Conservation (phyloP, 2,113 vertebrate species). For the Taxidea taxus region DNA sequence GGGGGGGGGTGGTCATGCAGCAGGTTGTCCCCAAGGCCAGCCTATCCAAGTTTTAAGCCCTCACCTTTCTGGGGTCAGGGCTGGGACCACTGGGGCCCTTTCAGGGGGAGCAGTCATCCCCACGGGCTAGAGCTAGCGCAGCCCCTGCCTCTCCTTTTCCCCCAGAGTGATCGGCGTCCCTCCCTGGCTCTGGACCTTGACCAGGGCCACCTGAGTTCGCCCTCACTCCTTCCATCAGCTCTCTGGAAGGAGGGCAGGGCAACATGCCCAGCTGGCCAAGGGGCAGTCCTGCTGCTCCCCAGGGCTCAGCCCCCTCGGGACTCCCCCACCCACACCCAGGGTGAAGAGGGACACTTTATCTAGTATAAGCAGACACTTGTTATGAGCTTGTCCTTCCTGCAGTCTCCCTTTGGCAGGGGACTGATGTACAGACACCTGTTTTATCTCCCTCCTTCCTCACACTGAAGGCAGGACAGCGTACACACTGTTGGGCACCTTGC, state of each 20-base stretch:
- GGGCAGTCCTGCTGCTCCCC: background rate
- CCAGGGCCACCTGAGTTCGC: background rate
- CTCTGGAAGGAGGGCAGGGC: background rate
- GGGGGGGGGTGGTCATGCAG: background rate
- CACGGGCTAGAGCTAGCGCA: background rate
- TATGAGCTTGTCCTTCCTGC: background rate
- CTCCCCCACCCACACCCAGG: background rate
- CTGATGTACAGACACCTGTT: background rate
- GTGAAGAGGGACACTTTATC: background rate
- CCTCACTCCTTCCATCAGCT: background rate
- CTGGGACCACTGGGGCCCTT: background rate
- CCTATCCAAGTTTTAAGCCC: background rate
- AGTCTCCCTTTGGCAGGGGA: background rate
- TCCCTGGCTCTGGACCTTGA: background rate
- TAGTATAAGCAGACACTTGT: background rate
- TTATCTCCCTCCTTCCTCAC: background rate
- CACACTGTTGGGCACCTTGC: too few relatives aligned
- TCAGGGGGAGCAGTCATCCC: background rate
- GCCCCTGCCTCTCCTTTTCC: background rate
- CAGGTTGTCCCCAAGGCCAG: background rate
- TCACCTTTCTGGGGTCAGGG: background rate
- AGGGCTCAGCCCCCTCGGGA: rapidly evolving
- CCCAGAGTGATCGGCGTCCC: background rate
- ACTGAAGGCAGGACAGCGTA: rapidly evolving
- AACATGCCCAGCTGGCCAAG: rapidly evolving